Conservation (phyloP, 2,113 vertebrate species). For the Callopanchax toddi region DNA sequence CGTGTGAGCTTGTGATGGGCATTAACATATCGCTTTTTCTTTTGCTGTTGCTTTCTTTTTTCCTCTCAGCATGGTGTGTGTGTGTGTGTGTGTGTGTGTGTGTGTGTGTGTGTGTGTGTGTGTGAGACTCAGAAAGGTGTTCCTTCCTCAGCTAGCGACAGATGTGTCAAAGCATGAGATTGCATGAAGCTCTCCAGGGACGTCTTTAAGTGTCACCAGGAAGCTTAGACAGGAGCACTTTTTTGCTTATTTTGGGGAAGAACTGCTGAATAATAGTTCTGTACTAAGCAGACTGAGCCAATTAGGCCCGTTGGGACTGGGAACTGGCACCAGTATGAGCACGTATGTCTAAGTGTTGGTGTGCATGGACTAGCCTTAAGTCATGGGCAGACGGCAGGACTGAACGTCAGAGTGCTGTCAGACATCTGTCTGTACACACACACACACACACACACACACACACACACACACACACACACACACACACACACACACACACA, state of each 20-base stretch:
- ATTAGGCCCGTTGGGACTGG: conserved; percentile 70
- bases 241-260: conserved; percentile 49
- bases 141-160: conserved; percentile 55
- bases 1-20: conserved; percentile 43
- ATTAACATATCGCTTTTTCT: conserved; percentile 18
- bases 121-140: conserved; percentile 54
- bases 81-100: conserved; percentile 6
- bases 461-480: conserved; percentile 26
- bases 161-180: conserved; percentile 71
- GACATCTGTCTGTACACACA: conserved; percentile 55
- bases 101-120: conserved; percentile 39
- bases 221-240: conserved; percentile 35
- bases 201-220: conserved; percentile 68
- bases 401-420: conserved; percentile 65
- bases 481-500: conserved; percentile 17
- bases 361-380: conserved; percentile 45
- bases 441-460: conserved; percentile 26
- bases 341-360: conserved; percentile 23
- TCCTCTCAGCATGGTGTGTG: not conserved
- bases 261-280: conserved; percentile 75
- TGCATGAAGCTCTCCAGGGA: conserved; percentile 57
- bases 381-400: conserved; percentile 63
- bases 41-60: conserved; percentile 13
- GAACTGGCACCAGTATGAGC: conserved; percentile 36
- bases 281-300: conserved; percentile 68